Conservation (phyloP, 2,113 vertebrate genomes). For the Steatornis caripensis region DNA sequence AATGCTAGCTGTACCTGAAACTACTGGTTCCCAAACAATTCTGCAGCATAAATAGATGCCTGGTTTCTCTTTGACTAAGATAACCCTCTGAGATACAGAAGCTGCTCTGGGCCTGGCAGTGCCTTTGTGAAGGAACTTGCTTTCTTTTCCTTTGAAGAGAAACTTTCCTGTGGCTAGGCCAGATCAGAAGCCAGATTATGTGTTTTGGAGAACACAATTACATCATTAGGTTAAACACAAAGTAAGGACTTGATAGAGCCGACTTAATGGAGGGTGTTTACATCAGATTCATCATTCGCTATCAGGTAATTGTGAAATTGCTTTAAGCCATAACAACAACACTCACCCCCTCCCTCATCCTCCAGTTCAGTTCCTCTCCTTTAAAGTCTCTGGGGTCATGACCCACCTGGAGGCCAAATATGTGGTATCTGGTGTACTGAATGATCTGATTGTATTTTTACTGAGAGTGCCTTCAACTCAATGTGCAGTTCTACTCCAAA, state of each 20-base stretch:
- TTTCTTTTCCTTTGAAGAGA: conserved; percentile 55
- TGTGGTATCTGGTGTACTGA: conserved; percentile 48
- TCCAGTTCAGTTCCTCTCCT: conserved; percentile 55
- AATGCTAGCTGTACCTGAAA: not conserved
- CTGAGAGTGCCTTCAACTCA: not conserved
- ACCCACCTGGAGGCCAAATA: conserved; percentile 60
- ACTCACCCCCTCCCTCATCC: conserved; percentile 45
- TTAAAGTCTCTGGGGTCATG: conserved; percentile 63
- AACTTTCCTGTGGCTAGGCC: conserved; percentile 49
- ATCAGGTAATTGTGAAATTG: conserved; percentile 69
- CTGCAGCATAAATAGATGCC: not conserved
- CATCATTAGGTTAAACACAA: conserved; percentile 62
- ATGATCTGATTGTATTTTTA: conserved; percentile 56
- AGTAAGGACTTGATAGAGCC: conserved; percentile 40
- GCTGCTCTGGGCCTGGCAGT: not conserved
- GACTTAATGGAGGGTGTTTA: conserved; percentile 59
- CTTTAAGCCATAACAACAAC: conserved; percentile 61
- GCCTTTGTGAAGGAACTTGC: conserved; percentile 43
- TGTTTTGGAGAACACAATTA: conserved; percentile 57
- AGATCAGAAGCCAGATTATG: conserved; percentile 62
- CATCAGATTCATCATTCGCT: conserved; percentile 53
- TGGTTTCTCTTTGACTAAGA: conserved; percentile 26
- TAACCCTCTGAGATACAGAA: conserved; percentile 47
- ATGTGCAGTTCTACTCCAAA: not conserved
- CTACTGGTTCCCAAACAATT: not conserved